Evolutionary conservation across 2,113 vertebrate genomes (phyloP).

Genomic region (Chlorocebus sabaeus): DNA sequence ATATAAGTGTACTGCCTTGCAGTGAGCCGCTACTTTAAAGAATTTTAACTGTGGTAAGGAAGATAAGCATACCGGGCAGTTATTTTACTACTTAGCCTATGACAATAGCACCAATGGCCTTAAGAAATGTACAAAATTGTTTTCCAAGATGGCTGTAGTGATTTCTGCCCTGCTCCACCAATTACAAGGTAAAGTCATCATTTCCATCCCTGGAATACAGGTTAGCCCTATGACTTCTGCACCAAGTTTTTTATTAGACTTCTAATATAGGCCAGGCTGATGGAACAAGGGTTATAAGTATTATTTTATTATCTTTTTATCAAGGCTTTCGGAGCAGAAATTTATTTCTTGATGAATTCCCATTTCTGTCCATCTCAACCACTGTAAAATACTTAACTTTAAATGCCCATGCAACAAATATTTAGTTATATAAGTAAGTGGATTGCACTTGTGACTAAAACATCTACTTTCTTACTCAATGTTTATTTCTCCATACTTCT

Average conservation of each 20-base stretch:
- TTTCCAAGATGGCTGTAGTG: neutral
- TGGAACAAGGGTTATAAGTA: neutral
- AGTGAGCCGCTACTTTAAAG: neutral
- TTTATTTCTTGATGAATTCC: neutral
- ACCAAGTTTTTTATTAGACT: neutral
- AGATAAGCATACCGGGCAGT: accelerated
- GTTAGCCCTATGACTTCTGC: neutral
- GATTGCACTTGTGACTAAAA: neutral
- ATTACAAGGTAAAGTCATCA: no score
- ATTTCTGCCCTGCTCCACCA: neutral
- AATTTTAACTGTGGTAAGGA: neutral
- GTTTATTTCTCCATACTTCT: neutral
- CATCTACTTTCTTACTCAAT: neutral
- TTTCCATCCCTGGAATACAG: neutral
- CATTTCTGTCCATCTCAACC: neutral
- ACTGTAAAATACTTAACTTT: neutral
- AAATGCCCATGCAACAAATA: neutral
- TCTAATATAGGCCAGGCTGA: neutral
- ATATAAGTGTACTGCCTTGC: neutral
- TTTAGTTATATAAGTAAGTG: neutral
- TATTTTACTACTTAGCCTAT: neutral
- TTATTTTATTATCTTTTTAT: neutral
- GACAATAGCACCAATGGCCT: neutral
- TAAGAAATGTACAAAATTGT: neutral
- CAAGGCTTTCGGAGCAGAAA: neutral